Conservation (phyloP, 2,797 vertebrate genomes). For the Bovichtus diacanthus region DNA sequence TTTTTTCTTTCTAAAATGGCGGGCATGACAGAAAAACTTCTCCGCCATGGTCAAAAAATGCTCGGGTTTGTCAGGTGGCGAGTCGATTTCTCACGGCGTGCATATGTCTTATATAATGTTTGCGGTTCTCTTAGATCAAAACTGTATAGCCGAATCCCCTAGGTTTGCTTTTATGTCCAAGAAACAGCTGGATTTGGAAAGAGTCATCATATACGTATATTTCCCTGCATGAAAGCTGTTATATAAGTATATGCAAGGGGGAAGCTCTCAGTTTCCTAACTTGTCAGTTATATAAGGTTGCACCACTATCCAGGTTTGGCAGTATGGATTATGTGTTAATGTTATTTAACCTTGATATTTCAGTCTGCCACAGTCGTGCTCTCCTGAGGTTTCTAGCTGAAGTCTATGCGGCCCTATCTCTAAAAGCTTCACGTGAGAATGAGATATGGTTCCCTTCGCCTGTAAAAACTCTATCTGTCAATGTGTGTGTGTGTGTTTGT, state of each 20-base stretch:
- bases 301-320: conserved; percentile 59
- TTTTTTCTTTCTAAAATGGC: conserved; percentile 51
- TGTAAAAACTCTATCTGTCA: conserved; percentile 62
- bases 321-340: conserved; percentile 62
- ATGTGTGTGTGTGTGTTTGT: conserved; percentile 41
- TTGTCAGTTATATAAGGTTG: conserved; percentile 78
- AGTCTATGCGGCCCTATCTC: conserved; percentile 53
- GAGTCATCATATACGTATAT: conserved; percentile 36
- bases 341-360: conserved; percentile 65
- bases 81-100: conserved; percentile 29
- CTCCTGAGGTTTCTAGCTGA: conserved; percentile 42
- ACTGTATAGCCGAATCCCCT: neutral
- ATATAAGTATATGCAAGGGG: conserved; percentile 59
- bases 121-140: conserved; percentile 14
- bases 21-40: conserved; percentile 38
- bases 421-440: conserved; percentile 73
- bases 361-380: conserved; percentile 24
- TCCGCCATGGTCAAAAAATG: conserved; percentile 25
- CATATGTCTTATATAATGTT: conserved; percentile 46
- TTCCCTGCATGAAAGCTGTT: conserved; percentile 48
- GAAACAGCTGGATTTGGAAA: conserved; percentile 33
- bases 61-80: conserved; percentile 29
- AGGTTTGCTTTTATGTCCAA: conserved; percentile 3
- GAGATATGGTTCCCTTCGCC: conserved; percentile 65
- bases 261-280: conserved; percentile 60